Base-by-base conservation (phyloP, 2,113 vertebrate genomes). In the Nettapus auritus region DNA sequence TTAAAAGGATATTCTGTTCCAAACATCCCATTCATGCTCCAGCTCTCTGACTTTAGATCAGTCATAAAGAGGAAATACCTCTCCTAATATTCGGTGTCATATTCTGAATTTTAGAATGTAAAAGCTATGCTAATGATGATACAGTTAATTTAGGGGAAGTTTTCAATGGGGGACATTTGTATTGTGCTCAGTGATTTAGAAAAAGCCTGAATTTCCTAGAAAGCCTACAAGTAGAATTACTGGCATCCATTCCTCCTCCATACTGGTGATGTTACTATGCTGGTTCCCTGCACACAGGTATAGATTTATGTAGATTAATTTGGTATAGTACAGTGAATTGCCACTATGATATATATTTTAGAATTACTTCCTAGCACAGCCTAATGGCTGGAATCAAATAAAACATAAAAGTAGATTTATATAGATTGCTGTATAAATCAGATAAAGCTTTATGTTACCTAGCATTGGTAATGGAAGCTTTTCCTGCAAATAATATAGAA, bases 361-460 rank as follows among this genome's bases (percentile, higher is more conserved):
- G 94, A 95, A 97, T 98, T 96, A 96, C 95, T 97, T 98, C 93
- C 95, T 97, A 96, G 94, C 94, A 97, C 81, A 96, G 90, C 93
- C 91, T 98, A 98, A 98, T 98, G 96, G 96, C 94, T 97, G 89
- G 88, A 98, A 98, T 98, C 96, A 98, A 98, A 96, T 98, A 97
- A 98, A 97, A 97, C 95, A 96, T 97, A 98, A 97, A 98, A 98
- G 91, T 96, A 95, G 96, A 96, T 98, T 98, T 98, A 97, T 91
- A 96, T 96, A 98, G 96, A 98, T 98, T 97, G 96, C 95, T 97
- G 94, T 95, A 95, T 97, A 97, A 98, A 97, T 97, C 95, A 97
- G 95, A 97, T 97, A 97, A 98, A 97, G 95, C 94, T 97, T 97
- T 98, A 87, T 97, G 76, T 97, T 97, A 96, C 91, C 94, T 97